These are phyloP conservation scores for Galendromus occidentalis DNA, from an alignment of 1,140 invertebrate genomes.

Conservation along the genomic window DNA sequence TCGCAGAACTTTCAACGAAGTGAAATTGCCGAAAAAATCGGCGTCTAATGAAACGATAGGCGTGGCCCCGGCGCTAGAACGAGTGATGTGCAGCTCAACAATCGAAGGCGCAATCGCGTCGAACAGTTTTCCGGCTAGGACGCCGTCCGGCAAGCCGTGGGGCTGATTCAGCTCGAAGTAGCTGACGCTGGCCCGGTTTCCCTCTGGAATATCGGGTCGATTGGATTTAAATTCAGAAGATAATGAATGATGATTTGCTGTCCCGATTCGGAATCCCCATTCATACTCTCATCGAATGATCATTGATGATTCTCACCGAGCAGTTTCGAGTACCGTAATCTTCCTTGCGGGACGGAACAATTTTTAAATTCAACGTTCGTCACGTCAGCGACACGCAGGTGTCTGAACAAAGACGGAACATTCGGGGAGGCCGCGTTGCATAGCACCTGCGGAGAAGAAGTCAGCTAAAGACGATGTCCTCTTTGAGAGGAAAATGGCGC, in stretches of 20 bases:
- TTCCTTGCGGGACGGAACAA: neutral
- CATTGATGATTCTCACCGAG: neutral
- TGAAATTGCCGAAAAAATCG: neutral
- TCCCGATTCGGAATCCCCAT: neutral
- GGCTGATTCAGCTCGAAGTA: neutral
- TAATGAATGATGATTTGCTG: neutral
- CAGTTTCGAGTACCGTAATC: neutral
- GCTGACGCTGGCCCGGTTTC: neutral
- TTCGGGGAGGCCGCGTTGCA: neutral
- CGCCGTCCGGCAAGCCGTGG: neutral
- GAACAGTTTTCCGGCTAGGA: neutral
- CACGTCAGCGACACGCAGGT: neutral
- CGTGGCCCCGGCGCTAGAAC: neutral
- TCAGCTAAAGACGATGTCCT: neutral
- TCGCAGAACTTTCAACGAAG: neutral
- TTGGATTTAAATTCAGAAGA: neutral
- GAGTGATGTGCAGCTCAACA: slow-evolving; percentile 1
- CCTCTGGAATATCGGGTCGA: neutral
- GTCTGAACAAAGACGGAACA: neutral
- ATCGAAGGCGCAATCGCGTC: slow-evolving; percentile 3
- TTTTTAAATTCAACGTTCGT: neutral
- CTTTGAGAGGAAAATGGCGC: no score
- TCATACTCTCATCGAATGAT: no score
- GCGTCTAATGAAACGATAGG: neutral
- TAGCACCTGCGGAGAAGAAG: neutral